Evolutionary conservation across 2,797 vertebrate genomes (phyloP), one percentile per base, ranked within the genome.

Genomic region (Adelosebastes latens): DNA sequence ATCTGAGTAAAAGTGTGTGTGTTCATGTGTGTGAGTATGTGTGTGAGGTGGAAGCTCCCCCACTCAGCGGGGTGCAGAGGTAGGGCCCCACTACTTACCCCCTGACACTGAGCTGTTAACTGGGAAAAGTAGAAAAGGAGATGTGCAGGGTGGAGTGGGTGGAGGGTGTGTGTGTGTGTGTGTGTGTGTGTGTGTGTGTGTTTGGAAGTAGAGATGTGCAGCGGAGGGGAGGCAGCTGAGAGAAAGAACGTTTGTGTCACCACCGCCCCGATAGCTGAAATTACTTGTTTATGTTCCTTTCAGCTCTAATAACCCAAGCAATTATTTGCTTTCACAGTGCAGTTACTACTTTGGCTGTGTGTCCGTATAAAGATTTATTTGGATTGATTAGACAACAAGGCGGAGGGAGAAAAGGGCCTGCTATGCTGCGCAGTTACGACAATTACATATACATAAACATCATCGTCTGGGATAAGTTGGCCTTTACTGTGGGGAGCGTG

Each of bases 21-120:
- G 29, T 52, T 52, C 42, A 27, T 25, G 25, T 31, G 13, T 36
- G 67, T 58, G 52, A 34, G 66, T 67, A 64, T 59, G 80, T 64
- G 67, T 59, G 80, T 42, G 61, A 73, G 74, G 64, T 78, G 81
- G 81, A 81, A 87, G 72, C 72, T 82, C 31, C 67, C 63, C 65
- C 67, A 75, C 89, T 89, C 87, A 81, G 83, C 22, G 20, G 89
- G 89, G 90, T 86, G 80, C 85, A 90, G 87, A 88, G 88, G 87
- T 86, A 90, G 75, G 96, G 95, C 95, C 94, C 95, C 91, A 91
- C 92, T 95, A 96, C 96, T 97, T 96, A 96, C 94, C 95, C 96
- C 95, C 90, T 96, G 96, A 96, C 96, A 95, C 95, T 87, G 92
- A 96, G 95, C 94, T 96, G 96, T 97, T 97, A 96, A 96, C 94